Evolutionary conservation across 2,888 invertebrate species (phyloP).

Genomic region (Lagria hirta): DNA sequence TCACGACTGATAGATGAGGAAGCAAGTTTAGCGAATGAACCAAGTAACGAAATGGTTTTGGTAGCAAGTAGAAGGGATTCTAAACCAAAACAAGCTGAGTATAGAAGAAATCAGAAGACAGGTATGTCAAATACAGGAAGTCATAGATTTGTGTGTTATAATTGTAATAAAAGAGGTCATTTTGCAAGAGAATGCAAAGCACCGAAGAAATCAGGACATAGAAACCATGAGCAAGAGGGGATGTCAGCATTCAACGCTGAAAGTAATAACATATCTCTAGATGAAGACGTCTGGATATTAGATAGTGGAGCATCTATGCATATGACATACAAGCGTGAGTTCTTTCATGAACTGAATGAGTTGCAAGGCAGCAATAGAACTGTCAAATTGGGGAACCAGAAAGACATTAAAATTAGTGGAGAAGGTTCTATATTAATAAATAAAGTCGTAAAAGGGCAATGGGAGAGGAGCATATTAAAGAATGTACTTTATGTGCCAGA

Average conservation of each 20-base stretch:
- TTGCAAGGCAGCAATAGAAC: not conserved
- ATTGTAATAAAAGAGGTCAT: constrained; percentile 29
- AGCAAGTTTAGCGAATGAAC: constrained; percentile 16
- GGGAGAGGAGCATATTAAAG: constrained; percentile 24
- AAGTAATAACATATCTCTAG: not conserved
- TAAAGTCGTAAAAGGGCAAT: constrained; percentile 17
- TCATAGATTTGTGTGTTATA: constrained; percentile 20
- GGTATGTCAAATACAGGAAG: too few species aligned
- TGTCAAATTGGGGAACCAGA: constrained; percentile 33
- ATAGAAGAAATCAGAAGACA: not conserved
- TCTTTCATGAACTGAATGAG: constrained; percentile 21
- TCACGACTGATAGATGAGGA: constrained; percentile 33
- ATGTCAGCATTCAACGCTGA: constrained; percentile 13
- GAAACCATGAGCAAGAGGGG: not conserved
- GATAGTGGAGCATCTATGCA: constrained; percentile 38
- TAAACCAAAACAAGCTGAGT: not conserved
- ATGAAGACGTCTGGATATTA: constrained; percentile 31
- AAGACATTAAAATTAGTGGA: constrained; percentile 31
- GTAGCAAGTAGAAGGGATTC: constrained; percentile 3
- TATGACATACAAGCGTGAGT: constrained; percentile 28
- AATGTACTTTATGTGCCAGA: constrained; percentile 35
- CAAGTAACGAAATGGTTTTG: constrained; percentile 24
- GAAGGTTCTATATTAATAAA: constrained; percentile 30
- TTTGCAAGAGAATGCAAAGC: constrained; percentile 24
- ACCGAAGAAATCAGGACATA: too few species aligned